phyloP scores from a whole-genome alignment of 2,113 vertebrate species.

The Chionis minor region DNA sequence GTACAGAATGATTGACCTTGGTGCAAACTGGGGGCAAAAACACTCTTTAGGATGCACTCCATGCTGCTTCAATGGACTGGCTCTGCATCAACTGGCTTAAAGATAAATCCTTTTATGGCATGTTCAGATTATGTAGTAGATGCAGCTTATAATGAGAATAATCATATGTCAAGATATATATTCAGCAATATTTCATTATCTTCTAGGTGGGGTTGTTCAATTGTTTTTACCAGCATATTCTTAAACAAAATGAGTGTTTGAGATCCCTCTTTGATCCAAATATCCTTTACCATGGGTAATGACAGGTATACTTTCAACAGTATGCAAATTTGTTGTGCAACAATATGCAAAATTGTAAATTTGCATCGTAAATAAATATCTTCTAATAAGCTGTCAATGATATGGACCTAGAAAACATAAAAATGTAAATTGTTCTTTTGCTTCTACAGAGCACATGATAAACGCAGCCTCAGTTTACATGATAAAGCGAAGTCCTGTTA shows the following conservation, averaged over 20 bases:
- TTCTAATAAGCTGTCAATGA: background rate
- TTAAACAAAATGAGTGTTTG: background rate
- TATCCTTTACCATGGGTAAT: background rate
- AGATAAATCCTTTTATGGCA: background rate
- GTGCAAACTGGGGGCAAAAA: background rate
- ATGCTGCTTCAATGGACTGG: background rate
- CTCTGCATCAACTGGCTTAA: background rate
- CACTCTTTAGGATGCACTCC: background rate
- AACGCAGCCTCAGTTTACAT: background rate
- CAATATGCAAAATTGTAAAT: too few species aligned
- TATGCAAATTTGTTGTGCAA: too few species aligned
- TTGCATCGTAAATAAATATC: background rate
- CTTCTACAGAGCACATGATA: background rate
- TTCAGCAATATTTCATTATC: background rate
- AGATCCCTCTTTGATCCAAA: background rate
- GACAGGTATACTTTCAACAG: background rate
- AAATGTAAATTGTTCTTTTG: background rate
- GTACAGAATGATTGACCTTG: fast-evolving
- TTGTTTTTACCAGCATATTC: background rate
- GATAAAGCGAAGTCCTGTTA: background rate
- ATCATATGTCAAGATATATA: background rate
- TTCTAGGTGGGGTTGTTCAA: background rate
- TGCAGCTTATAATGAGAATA: background rate
- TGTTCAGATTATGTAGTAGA: background rate
- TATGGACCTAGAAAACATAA: background rate